Evolutionary conservation across 2,797 vertebrate species (phyloP), one percentile per base, ranked within the genome.

Genomic region (Chloroceryle inda): DNA sequence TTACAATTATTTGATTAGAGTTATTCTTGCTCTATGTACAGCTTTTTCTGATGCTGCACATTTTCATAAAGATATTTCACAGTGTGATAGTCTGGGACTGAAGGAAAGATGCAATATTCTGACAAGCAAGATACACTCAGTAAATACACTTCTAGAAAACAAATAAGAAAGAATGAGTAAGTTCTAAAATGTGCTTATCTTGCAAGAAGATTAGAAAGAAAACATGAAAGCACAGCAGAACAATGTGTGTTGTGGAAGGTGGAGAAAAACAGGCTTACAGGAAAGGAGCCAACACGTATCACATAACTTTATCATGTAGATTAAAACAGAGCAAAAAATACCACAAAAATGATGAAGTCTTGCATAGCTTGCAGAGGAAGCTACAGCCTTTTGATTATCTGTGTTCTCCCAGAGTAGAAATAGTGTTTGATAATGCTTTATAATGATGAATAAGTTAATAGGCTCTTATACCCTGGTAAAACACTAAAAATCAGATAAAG

Each of bases 401-500:
- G 85, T 94, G 49, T 93, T 97, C 33, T 61, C 45, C 49, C 93
- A 53, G 95, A 95, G 53, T 58, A 73, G 91, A 92, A 96, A 66
- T 42, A 92, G 33, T 79, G 24, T 37, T 95, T 94, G 83, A 71
- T 87, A 94, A 76, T 61, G 13, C 13, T 88, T 91, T 88, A 67
- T 80, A 96, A 95, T 93, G 88, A 93, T 93, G 59, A 93, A 71
- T 88, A 93, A 83, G 64, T 26, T 96, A 84, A 80, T 91, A 93
- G 85, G 69, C 37, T 67, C 73, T 95, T 89, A 69, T 80, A 85
- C 69, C 59, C 69, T 92, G 72, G 78, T 87, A 96, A 96, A 97
- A 83, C 73, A 89, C 67, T 82, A 82, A 82, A 76, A 88, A 85
- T 93, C 50, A 89, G 73, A 86, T 78, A 13, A 95, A 92, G 73